Conservation (phyloP, 64 coral and sea anemone species). For the Dendrophyllia cribrosa region DNA sequence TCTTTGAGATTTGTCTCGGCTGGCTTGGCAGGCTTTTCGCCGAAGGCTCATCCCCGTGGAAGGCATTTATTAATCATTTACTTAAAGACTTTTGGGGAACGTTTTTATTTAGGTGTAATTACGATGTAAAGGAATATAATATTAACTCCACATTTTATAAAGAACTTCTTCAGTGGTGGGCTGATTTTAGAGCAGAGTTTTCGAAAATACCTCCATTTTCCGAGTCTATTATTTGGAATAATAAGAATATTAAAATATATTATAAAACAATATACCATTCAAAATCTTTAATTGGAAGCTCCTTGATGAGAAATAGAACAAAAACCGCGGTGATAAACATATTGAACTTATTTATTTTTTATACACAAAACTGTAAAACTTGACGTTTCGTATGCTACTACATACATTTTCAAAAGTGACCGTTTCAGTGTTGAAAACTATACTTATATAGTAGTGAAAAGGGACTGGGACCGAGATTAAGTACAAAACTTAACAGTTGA, state of each 20-base stretch:
- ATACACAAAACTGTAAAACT: too few species aligned
- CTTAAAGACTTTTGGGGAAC: not conserved
- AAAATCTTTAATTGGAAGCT: too few species aligned
- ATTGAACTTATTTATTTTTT: too few species aligned
- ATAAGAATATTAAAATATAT: not conserved
- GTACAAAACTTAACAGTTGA: too few species aligned
- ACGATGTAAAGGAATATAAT: not conserved
- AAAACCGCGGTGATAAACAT: too few species aligned
- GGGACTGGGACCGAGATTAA: too few species aligned
- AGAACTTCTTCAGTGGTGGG: not conserved
- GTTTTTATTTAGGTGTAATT: constrained; percentile 8
- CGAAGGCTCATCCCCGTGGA: not conserved
- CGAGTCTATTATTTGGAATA: not conserved
- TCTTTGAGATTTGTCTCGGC: not conserved
- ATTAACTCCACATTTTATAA: not conserved
- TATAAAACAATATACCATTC: not conserved
- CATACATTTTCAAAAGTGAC: too few species aligned
- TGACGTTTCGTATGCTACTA: too few species aligned
- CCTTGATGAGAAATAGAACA: too few species aligned
- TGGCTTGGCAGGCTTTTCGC: not conserved
- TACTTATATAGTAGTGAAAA: too few species aligned
- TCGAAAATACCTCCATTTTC: not conserved
- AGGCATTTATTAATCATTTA: not conserved
- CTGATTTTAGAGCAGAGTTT: not conserved
- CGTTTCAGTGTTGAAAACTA: too few species aligned